These are phyloP conservation scores for Uloborus plumipes DNA, from an alignment of 2,888 invertebrate species.

Conservation along the genomic window DNA sequence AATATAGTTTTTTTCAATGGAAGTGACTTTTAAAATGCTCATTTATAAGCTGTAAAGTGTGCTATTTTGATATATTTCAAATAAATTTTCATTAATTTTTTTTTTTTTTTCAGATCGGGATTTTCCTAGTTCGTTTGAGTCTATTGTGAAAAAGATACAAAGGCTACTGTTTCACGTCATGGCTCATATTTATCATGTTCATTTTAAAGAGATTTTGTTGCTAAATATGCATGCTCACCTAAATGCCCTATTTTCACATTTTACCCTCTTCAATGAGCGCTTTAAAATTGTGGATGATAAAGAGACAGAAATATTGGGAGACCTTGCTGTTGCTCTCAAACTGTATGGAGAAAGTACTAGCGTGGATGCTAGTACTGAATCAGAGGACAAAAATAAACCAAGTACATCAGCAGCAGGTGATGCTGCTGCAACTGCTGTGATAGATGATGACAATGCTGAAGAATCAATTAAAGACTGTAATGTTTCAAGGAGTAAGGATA, in stretches of 20 bases:
- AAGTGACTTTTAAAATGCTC: too few species aligned
- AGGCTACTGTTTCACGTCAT: conserved; percentile 97
- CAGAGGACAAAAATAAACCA: conserved; percentile 42
- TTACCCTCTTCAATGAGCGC: conserved; percentile 86
- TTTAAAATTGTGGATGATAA: conserved; percentile 94
- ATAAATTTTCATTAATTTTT: conserved; percentile 36
- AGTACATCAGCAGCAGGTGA: conserved; percentile 21
- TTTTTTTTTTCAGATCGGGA: conserved; percentile 81
- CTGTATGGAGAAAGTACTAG: conserved; percentile 52
- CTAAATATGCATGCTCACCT: conserved; percentile 95
- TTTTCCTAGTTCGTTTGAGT: conserved; percentile 94
- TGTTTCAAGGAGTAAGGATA: conserved; percentile 53
- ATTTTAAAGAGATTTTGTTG: conserved; percentile 94
- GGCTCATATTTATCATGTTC: conserved; percentile 97
- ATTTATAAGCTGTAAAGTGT: too few species aligned
- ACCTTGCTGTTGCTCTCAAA: conserved; percentile 85
- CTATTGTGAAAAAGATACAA: conserved; percentile 94
- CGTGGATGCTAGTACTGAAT: conserved; percentile 25
- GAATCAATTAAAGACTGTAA: conserved; percentile 57
- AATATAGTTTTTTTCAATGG: too few species aligned
- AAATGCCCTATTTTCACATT: conserved; percentile 96
- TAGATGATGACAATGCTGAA: conserved; percentile 57
- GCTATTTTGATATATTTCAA: too few species aligned
- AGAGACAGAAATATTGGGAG: conserved; percentile 94
- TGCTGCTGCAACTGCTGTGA: conserved; percentile 58